Evolutionary conservation across 2,113 vertebrate species (phyloP).

Genomic region (Aspiorhynchus laticeps): DNA sequence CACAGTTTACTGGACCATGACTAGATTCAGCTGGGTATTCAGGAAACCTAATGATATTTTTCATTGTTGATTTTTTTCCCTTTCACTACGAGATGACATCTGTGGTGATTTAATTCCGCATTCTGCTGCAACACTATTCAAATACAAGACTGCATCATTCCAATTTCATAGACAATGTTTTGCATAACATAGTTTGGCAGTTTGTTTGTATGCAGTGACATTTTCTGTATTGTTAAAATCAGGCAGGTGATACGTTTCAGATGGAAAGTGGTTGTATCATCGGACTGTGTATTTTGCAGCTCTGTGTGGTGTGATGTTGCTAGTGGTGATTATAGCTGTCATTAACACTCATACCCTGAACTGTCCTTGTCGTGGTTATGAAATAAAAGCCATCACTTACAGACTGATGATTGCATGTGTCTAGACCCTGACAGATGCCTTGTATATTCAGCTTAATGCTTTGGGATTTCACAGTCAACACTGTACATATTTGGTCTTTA

Average conservation of each 20-base stretch:
- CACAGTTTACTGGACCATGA: conserved; percentile 27
- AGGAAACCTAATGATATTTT: conserved; percentile 36
- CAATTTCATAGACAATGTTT: conserved; percentile 24
- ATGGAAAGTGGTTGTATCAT: background rate
- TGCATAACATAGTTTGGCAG: conserved; percentile 23
- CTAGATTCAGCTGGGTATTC: conserved; percentile 14
- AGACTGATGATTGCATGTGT: background rate
- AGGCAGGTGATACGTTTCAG: background rate
- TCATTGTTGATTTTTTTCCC: background rate
- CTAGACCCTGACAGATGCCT: conserved; percentile 3
- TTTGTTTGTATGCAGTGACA: conserved; percentile 7
- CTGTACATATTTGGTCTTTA: conserved; percentile 25
- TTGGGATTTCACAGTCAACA: conserved; percentile 21
- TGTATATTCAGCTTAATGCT: background rate
- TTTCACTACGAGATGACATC: conserved; percentile 2
- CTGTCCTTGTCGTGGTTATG: background rate
- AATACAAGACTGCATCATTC: conserved; percentile 20
- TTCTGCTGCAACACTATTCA: conserved; percentile 12
- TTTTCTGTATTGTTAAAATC: conserved; percentile 17
- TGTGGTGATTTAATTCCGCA: conserved; percentile 38
- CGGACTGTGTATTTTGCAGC: background rate
- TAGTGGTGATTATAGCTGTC: background rate
- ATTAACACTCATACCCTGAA: background rate
- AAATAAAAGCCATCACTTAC: background rate
- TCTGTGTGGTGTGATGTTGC: background rate